Evolutionary conservation across 2,113 vertebrate species (phyloP), one percentile per base, ranked within the genome.

Genomic region (Acinonyx jubatus): DNA sequence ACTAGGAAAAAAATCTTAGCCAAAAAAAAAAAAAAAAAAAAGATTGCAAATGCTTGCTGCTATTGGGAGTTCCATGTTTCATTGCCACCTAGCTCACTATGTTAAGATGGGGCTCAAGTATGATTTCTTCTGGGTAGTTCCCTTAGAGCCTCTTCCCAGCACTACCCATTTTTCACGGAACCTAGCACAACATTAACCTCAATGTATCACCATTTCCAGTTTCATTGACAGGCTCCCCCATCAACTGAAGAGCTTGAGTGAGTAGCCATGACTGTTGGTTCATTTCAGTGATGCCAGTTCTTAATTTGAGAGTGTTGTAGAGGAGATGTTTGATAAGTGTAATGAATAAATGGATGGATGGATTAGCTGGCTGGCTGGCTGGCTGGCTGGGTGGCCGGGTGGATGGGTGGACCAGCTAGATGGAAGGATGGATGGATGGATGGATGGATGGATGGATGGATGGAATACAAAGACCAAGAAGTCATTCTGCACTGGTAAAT

Each of bases 1-100:
- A 94, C 78, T 71, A 73, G 81, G 41, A 97, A 92, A 96, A 45
- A 69, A 91, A 96, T 95, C 81, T 84, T 55, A 74, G 50, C 2
- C 33, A 86, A 52, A 29, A 52, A 36, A 36, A n/a, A 33, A 71
- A 33, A 8, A 36, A 38, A 38, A 41, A 29, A 76, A 68, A 31
- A 38, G 25, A 90, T 63, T 25, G 21, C 33, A 88, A 92, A 92
- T 12, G 78, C 61, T 94, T 78, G 50, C 71, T 69, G 76, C 66
- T 93, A 38, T 69, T 9, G 25, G 50, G 21, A 88, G n/a, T 33
- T n/a, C 25, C 33, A 76, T 63, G 61, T 73, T 71, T n/a, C 80
- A 55, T 23, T 36, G 65, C 45, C 27, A 89, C 41, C 45, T 41
- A 31, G 33, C 63, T 93, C 2, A 38, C 38, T 91, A 29, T 36